Evolutionary conservation across 1,140 invertebrate genomes (phyloP).

Genomic region (Drosophila takahashii): DNA sequence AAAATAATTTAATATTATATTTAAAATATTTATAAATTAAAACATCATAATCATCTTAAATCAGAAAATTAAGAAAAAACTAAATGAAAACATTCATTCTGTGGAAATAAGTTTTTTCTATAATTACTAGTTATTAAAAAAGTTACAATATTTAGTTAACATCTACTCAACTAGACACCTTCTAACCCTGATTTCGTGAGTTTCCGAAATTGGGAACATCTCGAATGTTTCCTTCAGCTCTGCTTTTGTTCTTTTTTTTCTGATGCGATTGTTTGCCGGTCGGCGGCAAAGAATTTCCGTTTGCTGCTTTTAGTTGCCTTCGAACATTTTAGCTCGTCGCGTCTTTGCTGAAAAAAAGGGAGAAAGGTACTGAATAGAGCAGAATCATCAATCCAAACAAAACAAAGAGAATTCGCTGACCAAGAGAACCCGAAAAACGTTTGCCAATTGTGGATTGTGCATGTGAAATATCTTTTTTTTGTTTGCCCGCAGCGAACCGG

Average conservation of each 20-base stretch:
- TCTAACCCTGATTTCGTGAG: not conserved
- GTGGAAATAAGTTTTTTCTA: too few species aligned
- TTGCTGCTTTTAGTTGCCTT: constrained; percentile 61
- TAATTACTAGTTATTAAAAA: too few species aligned
- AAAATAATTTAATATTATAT: too few species aligned
- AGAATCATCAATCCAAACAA: constrained; percentile 15
- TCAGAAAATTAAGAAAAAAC: too few species aligned
- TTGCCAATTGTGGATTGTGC: constrained; percentile 21
- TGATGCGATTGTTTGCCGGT: constrained; percentile 44
- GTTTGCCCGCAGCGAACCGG: constrained; percentile 15
- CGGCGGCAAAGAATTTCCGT: constrained; percentile 39
- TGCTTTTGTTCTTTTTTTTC: constrained; percentile 31
- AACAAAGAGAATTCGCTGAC: constrained; percentile 8
- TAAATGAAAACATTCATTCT: too few species aligned
- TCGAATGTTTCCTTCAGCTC: constrained; percentile 6
- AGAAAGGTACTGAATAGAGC: constrained; percentile 11
- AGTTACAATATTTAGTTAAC: not conserved
- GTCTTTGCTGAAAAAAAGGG: constrained; percentile 46
- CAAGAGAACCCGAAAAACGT: constrained; percentile 19
- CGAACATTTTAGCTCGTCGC: constrained; percentile 70
- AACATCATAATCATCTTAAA: too few species aligned
- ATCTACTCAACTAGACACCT: too few species aligned
- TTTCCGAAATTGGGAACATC: constrained; percentile 13
- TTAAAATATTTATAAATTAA: too few species aligned
- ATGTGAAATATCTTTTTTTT: constrained; percentile 5